Conservation (phyloP, 2,113 vertebrate species). For the Saimiri boliviensis region DNA sequence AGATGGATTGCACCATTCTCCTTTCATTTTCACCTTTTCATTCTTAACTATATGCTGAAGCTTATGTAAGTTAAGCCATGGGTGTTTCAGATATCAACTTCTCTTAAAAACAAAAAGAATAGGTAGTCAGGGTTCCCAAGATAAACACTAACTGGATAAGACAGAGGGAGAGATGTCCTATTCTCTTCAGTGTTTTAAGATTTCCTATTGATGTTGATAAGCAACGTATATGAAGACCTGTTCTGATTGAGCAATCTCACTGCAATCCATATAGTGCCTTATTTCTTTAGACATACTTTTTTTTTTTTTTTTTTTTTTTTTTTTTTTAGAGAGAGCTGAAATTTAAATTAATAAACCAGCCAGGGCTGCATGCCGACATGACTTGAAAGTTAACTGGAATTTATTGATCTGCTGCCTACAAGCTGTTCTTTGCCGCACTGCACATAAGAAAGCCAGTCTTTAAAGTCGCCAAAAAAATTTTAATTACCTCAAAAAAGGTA, state of each 20-base stretch:
- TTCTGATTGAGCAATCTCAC: background rate
- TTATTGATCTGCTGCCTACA: conserved; percentile 76
- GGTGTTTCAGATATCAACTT: background rate
- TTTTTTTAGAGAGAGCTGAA: conserved; percentile 35
- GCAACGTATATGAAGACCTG: background rate
- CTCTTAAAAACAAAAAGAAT: conserved; percentile 36
- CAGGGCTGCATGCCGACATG: conserved; percentile 62
- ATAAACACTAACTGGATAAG: background rate
- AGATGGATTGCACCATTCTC: background rate
- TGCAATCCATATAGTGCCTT: background rate
- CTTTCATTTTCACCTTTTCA: background rate
- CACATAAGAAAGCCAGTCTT: conserved; percentile 60
- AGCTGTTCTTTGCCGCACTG: conserved; percentile 39
- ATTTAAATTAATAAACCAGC: conserved; percentile 74
- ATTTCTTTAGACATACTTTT: conserved; percentile 57
- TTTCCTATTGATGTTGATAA: conserved; percentile 9
- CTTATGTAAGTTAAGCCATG: background rate
- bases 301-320: background rate
- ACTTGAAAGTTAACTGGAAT: conserved; percentile 75
- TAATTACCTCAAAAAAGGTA: conserved; percentile 64
- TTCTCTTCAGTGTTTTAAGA: background rate
- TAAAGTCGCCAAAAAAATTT: conserved; percentile 50
- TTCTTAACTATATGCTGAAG: background rate
- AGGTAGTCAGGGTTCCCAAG: background rate
- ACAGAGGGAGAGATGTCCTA: background rate